Percentiles rank a stretch among this genome's conserved stretches.
phyloP scores from a whole-genome alignment of 2,888 invertebrate genomes.

The Mantis religiosa region DNA sequence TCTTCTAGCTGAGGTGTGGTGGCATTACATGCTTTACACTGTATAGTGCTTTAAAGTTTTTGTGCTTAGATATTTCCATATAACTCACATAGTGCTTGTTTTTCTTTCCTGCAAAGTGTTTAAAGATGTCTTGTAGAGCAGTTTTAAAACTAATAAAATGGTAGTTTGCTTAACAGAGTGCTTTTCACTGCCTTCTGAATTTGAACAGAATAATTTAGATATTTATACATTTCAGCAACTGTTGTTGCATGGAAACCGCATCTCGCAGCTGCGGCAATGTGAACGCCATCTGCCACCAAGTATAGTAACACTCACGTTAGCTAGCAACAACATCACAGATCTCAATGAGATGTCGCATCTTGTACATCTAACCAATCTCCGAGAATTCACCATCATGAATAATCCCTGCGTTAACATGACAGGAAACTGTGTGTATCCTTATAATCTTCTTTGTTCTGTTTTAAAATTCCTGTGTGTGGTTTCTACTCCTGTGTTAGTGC shows the following conservation, averaged over 20 bases:
- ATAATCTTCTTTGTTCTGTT: conserved; percentile 33
- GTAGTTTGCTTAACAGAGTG: neutral
- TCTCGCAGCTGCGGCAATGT: conserved; percentile 75
- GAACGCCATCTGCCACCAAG: conserved; percentile 76
- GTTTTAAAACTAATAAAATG: neutral
- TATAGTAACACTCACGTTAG: conserved; percentile 70
- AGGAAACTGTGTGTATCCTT: conserved; percentile 63
- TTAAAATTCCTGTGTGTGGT: neutral
- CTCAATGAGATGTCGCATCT: conserved; percentile 82
- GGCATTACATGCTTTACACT: no score
- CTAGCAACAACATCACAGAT: conserved; percentile 79
- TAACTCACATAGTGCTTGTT: no score
- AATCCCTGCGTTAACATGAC: conserved; percentile 84
- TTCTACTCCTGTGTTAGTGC: neutral
- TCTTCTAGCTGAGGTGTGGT: no score
- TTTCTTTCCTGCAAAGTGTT: no score
- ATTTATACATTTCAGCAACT: conserved; percentile 60
- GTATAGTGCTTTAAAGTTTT: no score
- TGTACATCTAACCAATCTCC: conserved; percentile 68
- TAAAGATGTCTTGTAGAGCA: no score
- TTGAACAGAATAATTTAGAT: neutral
- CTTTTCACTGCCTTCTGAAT: neutral
- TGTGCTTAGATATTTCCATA: no score
- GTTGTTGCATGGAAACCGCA: conserved; percentile 79
- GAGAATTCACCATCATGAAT: conserved; percentile 77